A percentile compares a stretch with the other conserved stretches of the same genome.
phyloP scores from a whole-genome alignment of 2,797 vertebrate genomes.

The Poecilia picta region DNA sequence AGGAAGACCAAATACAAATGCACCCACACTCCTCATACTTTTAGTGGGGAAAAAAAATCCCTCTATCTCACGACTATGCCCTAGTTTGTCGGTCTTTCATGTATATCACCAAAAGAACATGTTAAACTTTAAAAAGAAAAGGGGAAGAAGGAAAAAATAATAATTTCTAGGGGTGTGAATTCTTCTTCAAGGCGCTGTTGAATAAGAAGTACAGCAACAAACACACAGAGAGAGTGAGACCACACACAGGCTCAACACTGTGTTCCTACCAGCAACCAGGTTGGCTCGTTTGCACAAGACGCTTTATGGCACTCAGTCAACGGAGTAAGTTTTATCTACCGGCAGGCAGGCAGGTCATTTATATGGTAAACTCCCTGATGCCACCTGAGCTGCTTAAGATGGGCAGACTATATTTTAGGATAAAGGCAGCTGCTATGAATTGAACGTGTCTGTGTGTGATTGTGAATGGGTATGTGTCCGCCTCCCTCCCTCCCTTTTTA shows the following conservation, averaged over 20 bases:
- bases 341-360: slow-evolving; percentile 77
- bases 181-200: slow-evolving; percentile 2
- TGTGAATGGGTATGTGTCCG: slow-evolving; percentile 43
- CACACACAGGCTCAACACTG: slow-evolving; percentile 27
- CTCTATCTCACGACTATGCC: background rate
- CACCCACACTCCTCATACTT: background rate
- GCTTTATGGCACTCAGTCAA: slow-evolving; percentile 57
- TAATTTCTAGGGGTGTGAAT: background rate
- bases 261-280: slow-evolving; percentile 11
- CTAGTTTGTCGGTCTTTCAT: background rate
- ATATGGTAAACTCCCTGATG: slow-evolving; percentile 77
- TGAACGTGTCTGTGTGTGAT: slow-evolving; percentile 34
- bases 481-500: slow-evolving; percentile 42
- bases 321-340: slow-evolving; percentile 69
- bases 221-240: slow-evolving; percentile 17
- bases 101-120: background rate
- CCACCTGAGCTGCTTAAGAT: slow-evolving; percentile 73
- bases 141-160: background rate
- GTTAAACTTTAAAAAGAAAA: too few species aligned
- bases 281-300: slow-evolving; percentile 47
- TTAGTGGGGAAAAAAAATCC: background rate
- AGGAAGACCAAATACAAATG: background rate
- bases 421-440: slow-evolving; percentile 63
- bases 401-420: slow-evolving; percentile 63
- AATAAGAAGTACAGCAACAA: slow-evolving; percentile 27